Conservation (phyloP, 2,113 vertebrate genomes). For the Cettia cetti region DNA sequence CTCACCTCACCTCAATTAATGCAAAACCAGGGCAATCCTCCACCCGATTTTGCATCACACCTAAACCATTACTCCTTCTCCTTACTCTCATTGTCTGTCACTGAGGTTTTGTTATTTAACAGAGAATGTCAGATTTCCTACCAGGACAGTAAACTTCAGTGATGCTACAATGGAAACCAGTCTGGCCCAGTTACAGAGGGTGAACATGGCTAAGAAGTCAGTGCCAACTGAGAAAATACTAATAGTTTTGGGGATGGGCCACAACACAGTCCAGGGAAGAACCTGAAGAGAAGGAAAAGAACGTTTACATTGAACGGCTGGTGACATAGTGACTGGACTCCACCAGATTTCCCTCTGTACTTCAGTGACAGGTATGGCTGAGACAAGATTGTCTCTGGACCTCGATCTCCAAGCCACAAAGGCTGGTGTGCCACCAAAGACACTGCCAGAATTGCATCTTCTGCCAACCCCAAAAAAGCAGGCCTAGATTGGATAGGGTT, state of each 20-base stretch:
- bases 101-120: background rate
- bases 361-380: background rate
- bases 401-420: background rate
- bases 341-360: background rate
- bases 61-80: background rate
- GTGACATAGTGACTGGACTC: rapidly evolving
- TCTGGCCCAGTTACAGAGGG: background rate
- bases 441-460: background rate
- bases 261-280: background rate
- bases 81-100: background rate
- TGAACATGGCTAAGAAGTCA: background rate
- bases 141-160: background rate
- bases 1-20: background rate
- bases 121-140: background rate
- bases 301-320: background rate
- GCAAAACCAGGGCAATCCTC: background rate
- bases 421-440: background rate
- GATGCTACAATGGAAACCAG: background rate
- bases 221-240: background rate
- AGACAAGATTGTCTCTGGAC: background rate
- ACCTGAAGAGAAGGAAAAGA: background rate
- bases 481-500: background rate
- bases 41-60: background rate
- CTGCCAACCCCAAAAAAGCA: background rate
- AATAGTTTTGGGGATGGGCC: background rate